Evolutionary conservation across 2,113 vertebrate species (phyloP).

Genomic region (Blennius ocellaris): DNA sequence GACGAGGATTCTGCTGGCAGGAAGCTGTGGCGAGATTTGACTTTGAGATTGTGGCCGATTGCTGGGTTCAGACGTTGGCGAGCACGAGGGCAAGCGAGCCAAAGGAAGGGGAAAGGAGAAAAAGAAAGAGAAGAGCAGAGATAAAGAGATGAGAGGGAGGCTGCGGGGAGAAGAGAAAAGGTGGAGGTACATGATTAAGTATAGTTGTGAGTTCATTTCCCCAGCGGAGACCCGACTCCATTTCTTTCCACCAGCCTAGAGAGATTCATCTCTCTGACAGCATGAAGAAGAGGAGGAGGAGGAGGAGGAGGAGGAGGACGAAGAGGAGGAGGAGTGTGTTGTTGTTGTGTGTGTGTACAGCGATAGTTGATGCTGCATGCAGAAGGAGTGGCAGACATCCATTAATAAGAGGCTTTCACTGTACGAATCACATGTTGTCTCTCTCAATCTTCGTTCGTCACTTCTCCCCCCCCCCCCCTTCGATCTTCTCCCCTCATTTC

Average conservation of each 20-base stretch:
- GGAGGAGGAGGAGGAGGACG: not conserved
- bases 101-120: not conserved
- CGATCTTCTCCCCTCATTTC: conserved; percentile 32
- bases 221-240: conserved; percentile 38
- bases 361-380: not conserved
- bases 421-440: conserved; percentile 45
- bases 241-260: conserved; percentile 49
- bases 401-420: conserved; percentile 46
- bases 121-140: not conserved
- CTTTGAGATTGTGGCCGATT: conserved; percentile 17
- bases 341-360: not conserved
- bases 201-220: conserved; percentile 61
- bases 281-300: not conserved
- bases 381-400: conserved; percentile 28
- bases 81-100: conserved; percentile 16
- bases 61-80: conserved; percentile 14
- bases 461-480: conserved; percentile 14
- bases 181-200: conserved; percentile 54
- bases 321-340: not conserved
- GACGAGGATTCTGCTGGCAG: conserved; percentile 6
- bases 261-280: conserved; percentile 60
- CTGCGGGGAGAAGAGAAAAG: not conserved
- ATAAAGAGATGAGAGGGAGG: not conserved
- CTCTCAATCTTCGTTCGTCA: conserved; percentile 36
- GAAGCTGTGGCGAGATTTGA: conserved; percentile 3